phyloP scores from a whole-genome alignment of 2,888 invertebrate genomes.

The Steinernema carpocapsae region DNA sequence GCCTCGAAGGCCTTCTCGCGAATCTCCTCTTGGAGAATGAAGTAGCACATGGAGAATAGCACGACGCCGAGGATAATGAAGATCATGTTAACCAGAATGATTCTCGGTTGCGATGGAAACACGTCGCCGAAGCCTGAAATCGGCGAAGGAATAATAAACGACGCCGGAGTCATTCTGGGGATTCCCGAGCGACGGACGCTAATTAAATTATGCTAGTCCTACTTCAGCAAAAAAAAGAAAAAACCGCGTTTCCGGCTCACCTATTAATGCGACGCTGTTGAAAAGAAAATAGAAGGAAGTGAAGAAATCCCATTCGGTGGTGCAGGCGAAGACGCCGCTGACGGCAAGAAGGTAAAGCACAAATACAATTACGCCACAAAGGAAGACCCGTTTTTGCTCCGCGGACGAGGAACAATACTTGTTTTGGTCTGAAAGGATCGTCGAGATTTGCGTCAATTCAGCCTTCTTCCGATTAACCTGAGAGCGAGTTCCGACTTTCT shows the following conservation, averaged over 20 bases:
- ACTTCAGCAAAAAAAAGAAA: not conserved
- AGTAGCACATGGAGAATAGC: conserved; percentile 65
- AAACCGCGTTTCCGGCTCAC: conserved; percentile 38
- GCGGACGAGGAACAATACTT: conserved; percentile 31
- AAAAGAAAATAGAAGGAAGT: conserved; percentile 62
- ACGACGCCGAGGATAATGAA: conserved; percentile 63
- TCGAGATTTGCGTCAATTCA: not conserved
- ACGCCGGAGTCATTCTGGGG: not conserved
- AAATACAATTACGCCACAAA: conserved; percentile 55
- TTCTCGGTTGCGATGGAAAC: conserved; percentile 53
- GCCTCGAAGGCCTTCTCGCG: conserved; percentile 56
- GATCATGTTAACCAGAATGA: conserved; percentile 54
- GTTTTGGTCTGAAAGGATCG: conserved; percentile 13
- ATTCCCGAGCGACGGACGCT: not conserved
- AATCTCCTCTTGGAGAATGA: conserved; percentile 65
- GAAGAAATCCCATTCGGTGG: conserved; percentile 58
- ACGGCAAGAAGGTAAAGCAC: conserved; percentile 52
- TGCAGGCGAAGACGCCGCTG: conserved; percentile 49
- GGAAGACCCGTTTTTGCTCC: conserved; percentile 56
- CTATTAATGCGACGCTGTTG: conserved; percentile 61
- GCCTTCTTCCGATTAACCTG: not conserved
- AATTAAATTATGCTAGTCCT: not conserved
- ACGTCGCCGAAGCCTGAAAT: conserved; percentile 63
- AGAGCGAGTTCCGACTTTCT: conserved; percentile 18
- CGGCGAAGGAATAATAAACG: not conserved